Evolutionary conservation across 1,140 invertebrate genomes (phyloP), one percentile per base, ranked within the genome.

Genomic region (Stegodyphus mimosarum): DNA sequence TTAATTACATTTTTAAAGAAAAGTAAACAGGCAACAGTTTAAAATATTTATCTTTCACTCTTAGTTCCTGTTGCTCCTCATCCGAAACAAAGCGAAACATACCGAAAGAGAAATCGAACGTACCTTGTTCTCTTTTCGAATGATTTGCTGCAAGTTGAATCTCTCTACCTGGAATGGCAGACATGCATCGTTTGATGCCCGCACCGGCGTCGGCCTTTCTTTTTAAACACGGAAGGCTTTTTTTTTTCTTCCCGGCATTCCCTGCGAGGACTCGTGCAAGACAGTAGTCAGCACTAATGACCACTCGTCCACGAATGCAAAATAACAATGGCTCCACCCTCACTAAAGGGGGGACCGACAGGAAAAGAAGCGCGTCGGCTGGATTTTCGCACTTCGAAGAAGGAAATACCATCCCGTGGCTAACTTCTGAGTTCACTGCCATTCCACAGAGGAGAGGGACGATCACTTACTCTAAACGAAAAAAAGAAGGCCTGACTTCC

Each of bases 181-280:
- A 48, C 13, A 64, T 49, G 67, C 66, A 72, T 81, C 67, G 69
- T 72, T 81, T 81, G 78, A 48, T 71, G 33, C 6, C 53, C 60
- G 18, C 13, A 60, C 50, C 52, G 15, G 13, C n/a, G 50, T 52
- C 66, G 10, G 15, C 7, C 67, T 60, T 72, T 51, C 78, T 81
- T 81, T 81, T 81, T 72, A 81, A 81, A 72, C 78, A 81, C 51
- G 69, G 78, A 81, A 72, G 15, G 69, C 6, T 60, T 9, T 52
- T 81, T 72, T 81, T 81, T 71, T 63, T 52, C 52, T 53, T 55
- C 17, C 78, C 70, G n/a, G 50, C 17, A 67, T 52, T 55, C 63
- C n/a, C 17, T n/a, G 17, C 52, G 52, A 9, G 15, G 7, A 18
- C 50, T 52, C 60, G 78, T 81, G 69, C 70, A 18, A 81, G 78